Conservation (phyloP, 1,140 invertebrate genomes). For the Caerostris extrusa region DNA sequence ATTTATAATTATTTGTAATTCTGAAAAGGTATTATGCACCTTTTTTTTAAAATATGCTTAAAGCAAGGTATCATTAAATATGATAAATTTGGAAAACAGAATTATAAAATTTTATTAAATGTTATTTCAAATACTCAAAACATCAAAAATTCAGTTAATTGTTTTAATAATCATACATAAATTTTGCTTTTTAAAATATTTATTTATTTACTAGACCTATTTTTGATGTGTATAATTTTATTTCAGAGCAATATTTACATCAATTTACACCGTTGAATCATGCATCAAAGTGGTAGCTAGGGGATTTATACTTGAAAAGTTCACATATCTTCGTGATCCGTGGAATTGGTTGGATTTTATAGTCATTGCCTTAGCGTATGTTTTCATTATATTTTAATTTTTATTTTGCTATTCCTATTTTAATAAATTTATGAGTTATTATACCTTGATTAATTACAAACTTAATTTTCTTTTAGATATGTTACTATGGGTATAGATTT, state of each 20-base stretch:
- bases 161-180: too few relatives aligned
- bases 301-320: slow-evolving; percentile 99
- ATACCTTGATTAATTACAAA: not conserved
- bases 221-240: not conserved
- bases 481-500: slow-evolving; percentile 99
- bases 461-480: slow-evolving; percentile 84
- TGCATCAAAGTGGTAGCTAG: slow-evolving; percentile 99
- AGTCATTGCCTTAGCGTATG: slow-evolving; percentile 97
- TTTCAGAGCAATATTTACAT: slow-evolving; percentile 99
- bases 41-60: too few relatives aligned
- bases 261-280: slow-evolving; percentile 99
- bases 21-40: too few relatives aligned
- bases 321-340: slow-evolving; percentile 99
- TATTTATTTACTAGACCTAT: not conserved
- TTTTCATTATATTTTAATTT: slow-evolving; percentile 4
- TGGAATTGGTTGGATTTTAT: slow-evolving; percentile 99
- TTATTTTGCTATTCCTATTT: not conserved
- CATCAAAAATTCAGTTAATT: too few relatives aligned
- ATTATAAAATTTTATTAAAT: too few relatives aligned
- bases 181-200: not conserved
- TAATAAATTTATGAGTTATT: not conserved
- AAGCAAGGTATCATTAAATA: too few relatives aligned
- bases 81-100: too few relatives aligned
- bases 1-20: too few relatives aligned
- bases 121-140: too few relatives aligned